Conservation (phyloP, 2,888 invertebrate species). For the Crocallis elinguaria region DNA sequence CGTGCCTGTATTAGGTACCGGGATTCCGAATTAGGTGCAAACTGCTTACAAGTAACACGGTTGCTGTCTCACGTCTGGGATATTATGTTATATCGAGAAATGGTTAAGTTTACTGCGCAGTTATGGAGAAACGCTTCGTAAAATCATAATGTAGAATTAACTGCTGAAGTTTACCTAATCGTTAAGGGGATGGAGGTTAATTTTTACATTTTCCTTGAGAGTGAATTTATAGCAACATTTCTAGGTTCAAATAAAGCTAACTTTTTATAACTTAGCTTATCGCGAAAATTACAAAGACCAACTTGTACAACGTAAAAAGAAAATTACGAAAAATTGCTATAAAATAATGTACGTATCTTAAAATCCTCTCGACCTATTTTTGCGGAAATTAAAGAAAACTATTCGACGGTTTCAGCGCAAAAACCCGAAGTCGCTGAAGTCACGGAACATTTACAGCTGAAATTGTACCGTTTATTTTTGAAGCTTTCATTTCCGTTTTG, state of each 20-base stretch:
- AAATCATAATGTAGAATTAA: background rate
- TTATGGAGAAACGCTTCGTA: background rate
- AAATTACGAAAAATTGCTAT: background rate
- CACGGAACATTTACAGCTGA: constrained; percentile 26
- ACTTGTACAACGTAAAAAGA: background rate
- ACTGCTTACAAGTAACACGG: constrained; percentile 19
- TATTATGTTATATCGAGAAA: constrained; percentile 7
- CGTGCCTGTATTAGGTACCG: constrained; percentile 8
- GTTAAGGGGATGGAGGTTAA: too few relatives aligned
- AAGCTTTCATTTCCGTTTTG: constrained; percentile 20
- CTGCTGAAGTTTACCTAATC: too few relatives aligned
- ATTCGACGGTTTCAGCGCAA: constrained; percentile 20
- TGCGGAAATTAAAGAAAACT: constrained; percentile 25
- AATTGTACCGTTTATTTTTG: constrained; percentile 26
- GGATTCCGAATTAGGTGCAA: constrained; percentile 15
- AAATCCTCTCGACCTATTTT: constrained; percentile 23
- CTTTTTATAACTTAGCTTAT: too few relatives aligned
- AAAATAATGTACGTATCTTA: constrained; percentile 17
- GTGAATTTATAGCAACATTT: too few relatives aligned
- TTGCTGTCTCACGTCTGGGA: constrained; percentile 9
- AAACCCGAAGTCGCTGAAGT: constrained; percentile 24
- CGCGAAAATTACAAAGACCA: background rate
- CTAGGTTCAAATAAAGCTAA: too few relatives aligned
- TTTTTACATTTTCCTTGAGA: too few relatives aligned
- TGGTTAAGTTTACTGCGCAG: constrained; percentile 2